Conservation (phyloP, 1,140 invertebrate species). For the Heliothis subflexa region DNA sequence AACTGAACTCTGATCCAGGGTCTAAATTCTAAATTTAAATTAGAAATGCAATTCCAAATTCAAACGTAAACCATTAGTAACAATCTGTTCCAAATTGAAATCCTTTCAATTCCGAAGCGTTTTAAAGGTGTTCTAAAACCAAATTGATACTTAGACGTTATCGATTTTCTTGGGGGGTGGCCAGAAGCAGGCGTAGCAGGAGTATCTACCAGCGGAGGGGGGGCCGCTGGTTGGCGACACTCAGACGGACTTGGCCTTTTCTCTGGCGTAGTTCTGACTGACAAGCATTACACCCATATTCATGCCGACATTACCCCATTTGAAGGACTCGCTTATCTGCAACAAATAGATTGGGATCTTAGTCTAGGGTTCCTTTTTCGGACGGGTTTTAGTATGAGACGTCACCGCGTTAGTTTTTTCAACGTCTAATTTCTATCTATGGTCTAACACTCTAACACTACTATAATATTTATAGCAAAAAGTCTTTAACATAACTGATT, state of each 20-base stretch:
- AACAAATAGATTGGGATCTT: slow-evolving; percentile 75
- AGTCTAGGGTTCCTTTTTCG: slow-evolving; percentile 2
- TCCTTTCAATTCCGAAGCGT: slow-evolving; percentile 22
- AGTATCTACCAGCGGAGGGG: slow-evolving; percentile 60
- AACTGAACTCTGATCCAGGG: neutral
- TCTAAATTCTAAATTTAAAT: slow-evolving; percentile 36
- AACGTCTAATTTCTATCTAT: neutral
- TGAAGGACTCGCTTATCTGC: slow-evolving; percentile 89
- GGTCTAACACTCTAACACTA: neutral
- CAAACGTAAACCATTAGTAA: slow-evolving; percentile 26
- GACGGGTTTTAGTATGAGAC: slow-evolving; percentile 23
- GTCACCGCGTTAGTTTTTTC: slow-evolving; percentile 8
- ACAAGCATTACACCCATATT: slow-evolving; percentile 89
- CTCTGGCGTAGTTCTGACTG: slow-evolving; percentile 83
- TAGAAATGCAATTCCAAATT: slow-evolving; percentile 43
- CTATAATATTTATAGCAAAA: neutral
- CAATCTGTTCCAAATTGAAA: slow-evolving; percentile 29
- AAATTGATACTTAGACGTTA: slow-evolving; percentile 65
- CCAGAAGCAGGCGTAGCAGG: slow-evolving; percentile 77
- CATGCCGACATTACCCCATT: slow-evolving; percentile 89
- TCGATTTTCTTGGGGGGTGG: slow-evolving; percentile 71
- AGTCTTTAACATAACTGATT: no score
- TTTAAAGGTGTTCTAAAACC: slow-evolving; percentile 11
- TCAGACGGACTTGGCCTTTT: slow-evolving; percentile 84
- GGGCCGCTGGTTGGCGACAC: slow-evolving; percentile 69